Evolutionary conservation across 2,797 vertebrate genomes (phyloP), one percentile per base, ranked within the genome.

Genomic region (Sebastes taczanowskii): DNA sequence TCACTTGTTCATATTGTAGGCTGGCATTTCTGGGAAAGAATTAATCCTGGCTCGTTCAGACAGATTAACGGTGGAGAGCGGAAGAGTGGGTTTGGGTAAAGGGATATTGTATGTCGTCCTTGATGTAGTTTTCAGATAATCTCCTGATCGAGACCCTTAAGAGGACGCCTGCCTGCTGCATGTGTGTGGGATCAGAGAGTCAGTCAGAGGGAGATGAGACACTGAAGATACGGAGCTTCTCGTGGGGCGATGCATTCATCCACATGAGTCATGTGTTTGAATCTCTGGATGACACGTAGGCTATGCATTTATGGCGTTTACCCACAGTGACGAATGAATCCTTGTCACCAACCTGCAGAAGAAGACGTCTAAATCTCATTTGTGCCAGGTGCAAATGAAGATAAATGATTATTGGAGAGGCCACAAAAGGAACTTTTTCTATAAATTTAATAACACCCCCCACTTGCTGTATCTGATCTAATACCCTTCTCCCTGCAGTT

Each of bases 51-150:
- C 59, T 68, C 34, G 52, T 80, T 86, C 77, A 74, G 73, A 70
- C 80, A 63, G 89, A 88, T 91, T 91, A 88, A 71, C 18, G 64
- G 23, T 63, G 58, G 64, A 61, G 81, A 82, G 84, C 13, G 9
- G 71, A 35, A 61, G 66, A 82, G 71, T 69, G 58, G 67, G 68
- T 77, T 65, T 71, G 32, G 62, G 60, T 76, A 35, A 79, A 60
- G 81, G 58, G 86, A 85, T 84, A 82, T 70, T 82, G 65, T 78
- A 55, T 77, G 71, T 70, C 20, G 63, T 79, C 68, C 74, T 85
- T 81, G 80, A 85, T 86, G 79, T 73, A 56, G 77, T 86, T 80
- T 77, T 55, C n/a, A 82, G 34, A 89, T 88, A 90, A 92, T 91
- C 88, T 87, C 68, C 69, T 49, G 79, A 83, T 78, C 5, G 58